Conservation (phyloP, 2,113 vertebrate genomes). For the Festucalex cinctus region DNA sequence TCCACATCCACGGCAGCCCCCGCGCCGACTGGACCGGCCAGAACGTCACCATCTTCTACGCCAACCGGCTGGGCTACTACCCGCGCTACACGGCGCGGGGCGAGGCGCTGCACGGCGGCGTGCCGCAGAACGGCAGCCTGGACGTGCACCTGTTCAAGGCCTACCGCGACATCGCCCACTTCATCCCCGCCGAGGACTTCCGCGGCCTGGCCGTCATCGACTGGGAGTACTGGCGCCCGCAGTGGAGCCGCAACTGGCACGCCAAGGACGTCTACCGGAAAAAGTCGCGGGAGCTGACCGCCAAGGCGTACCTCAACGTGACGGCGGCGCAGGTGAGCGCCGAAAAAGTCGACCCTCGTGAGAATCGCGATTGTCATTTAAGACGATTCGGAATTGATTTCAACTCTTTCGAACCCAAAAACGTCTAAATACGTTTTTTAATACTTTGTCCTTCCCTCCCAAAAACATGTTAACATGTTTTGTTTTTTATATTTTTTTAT, state of each 20-base stretch:
- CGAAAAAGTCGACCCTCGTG: neutral
- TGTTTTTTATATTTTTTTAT: too few species aligned
- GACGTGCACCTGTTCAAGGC: constrained; percentile 75
- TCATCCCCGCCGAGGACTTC: constrained; percentile 75
- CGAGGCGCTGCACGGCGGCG: constrained; percentile 67
- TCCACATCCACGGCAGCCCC: constrained; percentile 74
- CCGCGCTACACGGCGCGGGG: constrained; percentile 74
- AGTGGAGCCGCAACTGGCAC: constrained; percentile 75
- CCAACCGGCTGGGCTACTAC: constrained; percentile 77
- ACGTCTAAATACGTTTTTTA: too few species aligned
- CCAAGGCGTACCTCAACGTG: constrained; percentile 64
- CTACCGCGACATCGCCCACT: constrained; percentile 68
- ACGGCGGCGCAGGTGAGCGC: constrained; percentile 49
- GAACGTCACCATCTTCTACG: constrained; percentile 82
- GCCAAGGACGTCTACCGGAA: constrained; percentile 72
- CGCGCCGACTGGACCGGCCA: constrained; percentile 74
- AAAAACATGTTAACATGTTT: too few species aligned
- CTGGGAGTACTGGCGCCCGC: constrained; percentile 78
- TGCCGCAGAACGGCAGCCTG: constrained; percentile 78
- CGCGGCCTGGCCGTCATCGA: constrained; percentile 75
- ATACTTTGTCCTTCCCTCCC: too few species aligned
- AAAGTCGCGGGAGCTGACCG: constrained; percentile 69
- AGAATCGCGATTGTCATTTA: too few species aligned
- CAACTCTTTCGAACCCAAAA: too few species aligned
- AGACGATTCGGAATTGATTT: too few species aligned